phyloP scores from a whole-genome alignment of 2,113 vertebrate species.

The Crotalus tigris region DNA sequence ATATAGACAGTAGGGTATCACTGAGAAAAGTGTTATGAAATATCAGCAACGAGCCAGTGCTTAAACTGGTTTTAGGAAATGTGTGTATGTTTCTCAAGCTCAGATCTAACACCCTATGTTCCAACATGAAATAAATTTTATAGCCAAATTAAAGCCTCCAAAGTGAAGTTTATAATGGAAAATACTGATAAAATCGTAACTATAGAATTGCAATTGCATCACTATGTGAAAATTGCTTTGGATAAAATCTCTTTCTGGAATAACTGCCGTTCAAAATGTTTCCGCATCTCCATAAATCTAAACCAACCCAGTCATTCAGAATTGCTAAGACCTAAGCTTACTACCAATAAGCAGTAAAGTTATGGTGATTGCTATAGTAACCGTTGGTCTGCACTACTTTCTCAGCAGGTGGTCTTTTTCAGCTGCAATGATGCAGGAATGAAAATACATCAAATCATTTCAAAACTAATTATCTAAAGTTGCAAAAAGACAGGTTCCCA shows the following conservation, averaged over 20 bases:
- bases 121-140: conserved; percentile 75
- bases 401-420: conserved; percentile 73
- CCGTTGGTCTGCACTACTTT: conserved; percentile 66
- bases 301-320: conserved; percentile 80
- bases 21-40: background rate
- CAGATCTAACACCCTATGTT: conserved; percentile 61
- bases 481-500: conserved; percentile 54
- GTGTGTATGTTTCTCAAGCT: conserved; percentile 29
- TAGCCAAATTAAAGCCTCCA: conserved; percentile 73
- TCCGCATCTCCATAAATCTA: conserved; percentile 75
- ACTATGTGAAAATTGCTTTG: conserved; percentile 76
- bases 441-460: conserved; percentile 62
- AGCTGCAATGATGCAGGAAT: conserved; percentile 61
- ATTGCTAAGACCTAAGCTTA: conserved; percentile 78
- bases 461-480: conserved; percentile 70
- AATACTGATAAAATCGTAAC: conserved; percentile 73
- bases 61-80: background rate
- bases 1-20: background rate
- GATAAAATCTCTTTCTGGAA: conserved; percentile 77
- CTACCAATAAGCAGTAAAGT: conserved; percentile 77
- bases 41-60: background rate
- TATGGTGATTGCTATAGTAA: conserved; percentile 77
- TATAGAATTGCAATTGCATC: conserved; percentile 68
- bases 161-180: conserved; percentile 76
- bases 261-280: conserved; percentile 73